Evolutionary conservation across 2,113 vertebrate genomes (phyloP), one percentile per base, ranked within the genome.

Genomic region (Corapipo altera): DNA sequence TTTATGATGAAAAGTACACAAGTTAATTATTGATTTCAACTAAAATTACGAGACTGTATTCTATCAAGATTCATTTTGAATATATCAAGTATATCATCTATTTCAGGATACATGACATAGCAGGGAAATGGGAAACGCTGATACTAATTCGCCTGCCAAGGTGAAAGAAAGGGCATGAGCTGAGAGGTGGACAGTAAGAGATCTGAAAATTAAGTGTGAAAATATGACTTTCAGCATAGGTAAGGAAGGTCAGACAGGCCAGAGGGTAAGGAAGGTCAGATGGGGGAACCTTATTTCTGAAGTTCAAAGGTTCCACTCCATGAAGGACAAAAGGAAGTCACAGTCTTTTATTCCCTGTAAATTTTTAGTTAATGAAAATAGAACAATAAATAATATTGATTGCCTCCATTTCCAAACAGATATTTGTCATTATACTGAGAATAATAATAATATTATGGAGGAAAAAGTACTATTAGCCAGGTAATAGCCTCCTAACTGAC

Each of bases 391-490:
- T 94, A 93, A 94, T 91, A 52, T 23, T 54, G 61, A 65, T 58
- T 94, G 5, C 61, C 32, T 59, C 62, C 78, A 39, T 65, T 64
- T 83, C 77, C 69, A 78, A 92, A 71, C 61, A 80, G 73, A 73
- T 32, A 78, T 83, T 95, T 77, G 77, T 96, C 72, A 84, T 94
- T 95, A 39, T 55, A n/a, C 69, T 77, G 22, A 76, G 43, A 91
- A 92, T 87, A 85, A 77, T 91, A 82, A 54, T 92, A 77, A 21
- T 78, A 62, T 88, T 91, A 73, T n/a, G 35, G 12, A 52, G 76
- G 59, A 55, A 91, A 79, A 85, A 65, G 62, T 91, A 88, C 18
- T 69, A 27, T 88, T 95, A 89, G 61, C 41, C 33, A 49, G 48
- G 76, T 86, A 89, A 88, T 91, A 93, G 70, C 58, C 18, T 82